A percentile compares a stretch with the other conserved stretches of the same genome.
Evolutionary conservation across 2,797 vertebrate species (phyloP).

Genomic region (Apogon talboti): DNA sequence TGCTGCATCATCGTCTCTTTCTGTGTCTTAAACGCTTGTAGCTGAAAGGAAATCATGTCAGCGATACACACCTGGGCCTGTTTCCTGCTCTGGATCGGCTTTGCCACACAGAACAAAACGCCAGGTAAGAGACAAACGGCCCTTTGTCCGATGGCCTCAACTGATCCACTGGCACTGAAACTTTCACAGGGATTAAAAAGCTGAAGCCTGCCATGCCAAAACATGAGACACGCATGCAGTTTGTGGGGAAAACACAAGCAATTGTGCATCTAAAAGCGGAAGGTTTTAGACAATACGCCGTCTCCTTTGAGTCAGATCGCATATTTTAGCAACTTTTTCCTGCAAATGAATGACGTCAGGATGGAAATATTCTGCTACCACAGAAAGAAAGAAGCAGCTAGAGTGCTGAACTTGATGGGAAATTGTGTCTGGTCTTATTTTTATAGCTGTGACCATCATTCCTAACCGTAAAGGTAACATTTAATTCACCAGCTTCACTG

Average conservation of each 20-base stretch:
- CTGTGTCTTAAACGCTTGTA: slow-evolving; percentile 1
- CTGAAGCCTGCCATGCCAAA: slow-evolving; percentile 13
- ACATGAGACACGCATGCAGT: slow-evolving; percentile 14
- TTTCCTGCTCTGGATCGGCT: slow-evolving; percentile 67
- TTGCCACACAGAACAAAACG: slow-evolving; percentile 60
- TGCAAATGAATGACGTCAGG: slow-evolving; percentile 10
- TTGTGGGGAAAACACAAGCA: neutral
- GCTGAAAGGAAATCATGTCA: slow-evolving; percentile 60
- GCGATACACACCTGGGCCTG: slow-evolving; percentile 63
- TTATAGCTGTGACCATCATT: neutral
- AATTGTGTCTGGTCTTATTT: neutral
- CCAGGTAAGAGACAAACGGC: slow-evolving; percentile 76
- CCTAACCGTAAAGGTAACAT: neutral
- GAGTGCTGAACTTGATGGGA: slow-evolving; percentile 2
- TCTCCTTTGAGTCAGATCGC: slow-evolving; percentile 15
- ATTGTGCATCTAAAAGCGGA: neutral
- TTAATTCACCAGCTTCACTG: neutral
- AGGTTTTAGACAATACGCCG: neutral
- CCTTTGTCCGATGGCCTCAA: slow-evolving; percentile 56
- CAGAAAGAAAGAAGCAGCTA: neutral
- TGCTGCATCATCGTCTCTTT: slow-evolving; percentile 9
- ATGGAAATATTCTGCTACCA: slow-evolving; percentile 14
- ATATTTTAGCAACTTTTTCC: neutral
- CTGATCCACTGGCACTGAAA: slow-evolving; percentile 22
- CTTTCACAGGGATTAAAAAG: slow-evolving; percentile 7